phyloP scores from a whole-genome alignment of 2,113 vertebrate genomes.

The Taxidea taxus region DNA sequence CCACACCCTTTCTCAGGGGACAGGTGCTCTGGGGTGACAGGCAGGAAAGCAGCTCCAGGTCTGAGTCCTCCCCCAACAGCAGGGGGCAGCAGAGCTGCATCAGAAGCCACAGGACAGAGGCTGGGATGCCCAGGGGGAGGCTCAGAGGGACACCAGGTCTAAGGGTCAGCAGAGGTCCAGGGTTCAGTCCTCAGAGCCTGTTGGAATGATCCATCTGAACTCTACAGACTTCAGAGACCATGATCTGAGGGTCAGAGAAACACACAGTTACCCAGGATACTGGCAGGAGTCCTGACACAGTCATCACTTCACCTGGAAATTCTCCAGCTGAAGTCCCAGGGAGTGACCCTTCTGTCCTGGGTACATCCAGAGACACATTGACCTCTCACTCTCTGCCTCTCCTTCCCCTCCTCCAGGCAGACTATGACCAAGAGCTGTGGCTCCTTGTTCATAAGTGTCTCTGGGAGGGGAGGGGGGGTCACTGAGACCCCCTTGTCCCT shows the following conservation, averaged over 20 bases:
- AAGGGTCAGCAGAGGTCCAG: neutral
- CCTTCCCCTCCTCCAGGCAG: neutral
- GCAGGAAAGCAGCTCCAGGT: neutral
- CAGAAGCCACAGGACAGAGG: neutral
- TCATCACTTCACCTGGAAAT: neutral
- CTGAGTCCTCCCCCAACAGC: neutral
- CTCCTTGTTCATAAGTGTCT: neutral
- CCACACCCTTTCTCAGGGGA: neutral
- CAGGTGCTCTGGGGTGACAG: neutral
- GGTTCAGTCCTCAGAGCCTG: neutral
- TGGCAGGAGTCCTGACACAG: neutral
- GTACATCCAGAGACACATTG: neutral
- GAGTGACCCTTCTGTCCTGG: neutral
- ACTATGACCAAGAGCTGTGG: neutral
- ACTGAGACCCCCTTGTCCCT: accelerated
- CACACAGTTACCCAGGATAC: neutral
- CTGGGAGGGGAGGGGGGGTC: too few relatives aligned
- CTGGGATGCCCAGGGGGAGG: neutral
- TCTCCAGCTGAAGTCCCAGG: too few relatives aligned
- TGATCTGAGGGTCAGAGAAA: neutral
- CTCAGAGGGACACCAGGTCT: neutral
- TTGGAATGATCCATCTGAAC: neutral
- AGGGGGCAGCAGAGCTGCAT: neutral
- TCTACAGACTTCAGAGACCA: neutral
- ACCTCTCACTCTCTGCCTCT: neutral